Evolutionary conservation across 92 coral and sea anemone species (phyloP).

Genomic region (Ricordea florida): DNA sequence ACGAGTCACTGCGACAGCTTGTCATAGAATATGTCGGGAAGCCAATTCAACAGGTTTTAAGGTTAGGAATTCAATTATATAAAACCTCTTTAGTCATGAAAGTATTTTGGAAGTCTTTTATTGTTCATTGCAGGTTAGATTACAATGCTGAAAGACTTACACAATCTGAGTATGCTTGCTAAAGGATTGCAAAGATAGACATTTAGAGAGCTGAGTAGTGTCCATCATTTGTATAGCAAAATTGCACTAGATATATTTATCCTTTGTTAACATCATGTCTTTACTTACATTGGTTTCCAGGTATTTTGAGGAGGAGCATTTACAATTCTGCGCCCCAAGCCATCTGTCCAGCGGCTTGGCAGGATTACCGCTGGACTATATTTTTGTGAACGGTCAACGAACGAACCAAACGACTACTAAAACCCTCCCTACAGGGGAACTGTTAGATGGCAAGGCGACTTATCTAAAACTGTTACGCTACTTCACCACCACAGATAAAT

Average conservation of each 20-base stretch:
- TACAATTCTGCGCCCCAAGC: constrained; percentile 78
- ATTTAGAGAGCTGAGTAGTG: too few relatives aligned
- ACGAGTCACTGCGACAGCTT: constrained; percentile 54
- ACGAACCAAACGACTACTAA: constrained; percentile 58
- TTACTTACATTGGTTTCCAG: too few relatives aligned
- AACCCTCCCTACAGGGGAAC: constrained; percentile 77
- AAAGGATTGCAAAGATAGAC: too few relatives aligned
- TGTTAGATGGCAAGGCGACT: constrained; percentile 54
- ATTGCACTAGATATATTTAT: background rate
- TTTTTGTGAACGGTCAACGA: constrained; percentile 61
- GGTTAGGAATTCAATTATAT: constrained; percentile 26
- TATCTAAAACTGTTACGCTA: constrained; percentile 65
- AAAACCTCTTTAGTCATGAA: background rate
- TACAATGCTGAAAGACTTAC: too few relatives aligned
- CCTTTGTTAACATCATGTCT: too few relatives aligned
- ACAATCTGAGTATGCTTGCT: too few relatives aligned
- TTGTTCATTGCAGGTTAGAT: too few relatives aligned
- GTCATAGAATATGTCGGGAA: constrained; percentile 56
- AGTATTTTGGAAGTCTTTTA: background rate
- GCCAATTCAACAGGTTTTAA: constrained; percentile 58
- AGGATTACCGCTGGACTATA: constrained; percentile 72
- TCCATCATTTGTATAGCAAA: background rate
- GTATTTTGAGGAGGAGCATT: constrained; percentile 67
- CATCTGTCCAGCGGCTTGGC: constrained; percentile 92
- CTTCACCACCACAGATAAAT: constrained; percentile 61